Base-by-base conservation (phyloP, 2,797 vertebrate species). In the Dicrostonyx torquatus region DNA sequence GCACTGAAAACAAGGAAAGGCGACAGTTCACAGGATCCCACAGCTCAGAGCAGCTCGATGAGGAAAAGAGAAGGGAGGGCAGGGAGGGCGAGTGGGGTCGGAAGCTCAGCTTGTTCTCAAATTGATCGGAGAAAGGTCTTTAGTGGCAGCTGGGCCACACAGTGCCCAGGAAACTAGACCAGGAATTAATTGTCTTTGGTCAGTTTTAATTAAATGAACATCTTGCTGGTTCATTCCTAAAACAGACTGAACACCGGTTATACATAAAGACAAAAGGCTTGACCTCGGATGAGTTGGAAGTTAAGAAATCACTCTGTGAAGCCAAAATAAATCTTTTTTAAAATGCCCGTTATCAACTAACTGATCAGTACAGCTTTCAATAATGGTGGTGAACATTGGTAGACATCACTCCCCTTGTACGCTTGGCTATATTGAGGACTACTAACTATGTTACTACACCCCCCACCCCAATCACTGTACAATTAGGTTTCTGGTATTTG, bases 1-100 rank as follows among this genome's bases (percentile, higher is more conserved):
- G 97, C 94, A 97, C 95, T 98, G 96, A 97, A 98, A 98, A 96
- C 87, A 97, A 98, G 0, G 45, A 98, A 98, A 98, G 98, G 97
- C 97, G 98, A 99, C 98, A 99, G 99, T 99, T 98, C 98, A 98
- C 87, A 97, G 96, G 98, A 97, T 97, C 96, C 95, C 92, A 97
- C 97, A 97, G 96, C 95, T 97, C 78, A 97, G 98, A 98, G 98
- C 95, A 75, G 95, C 97, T 96, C 94, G 87, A 79, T 93, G 97
- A 96, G 92, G 84, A 97, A 95, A 79, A 75, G 72, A 84, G 79
- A 88, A 75, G 78, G 90, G 93, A 31, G 84, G 93, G 95, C 18
- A 93, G 34, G 72, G 50, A 45, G 73, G 87, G 79, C 3, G 34
- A 34, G 22, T 8, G 48, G 87, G 93, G 76, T 45, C 31, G 96